These are phyloP conservation scores for Leptonema lineaticorne DNA, from an alignment of 1,140 invertebrate genomes.

Conservation along the genomic window DNA sequence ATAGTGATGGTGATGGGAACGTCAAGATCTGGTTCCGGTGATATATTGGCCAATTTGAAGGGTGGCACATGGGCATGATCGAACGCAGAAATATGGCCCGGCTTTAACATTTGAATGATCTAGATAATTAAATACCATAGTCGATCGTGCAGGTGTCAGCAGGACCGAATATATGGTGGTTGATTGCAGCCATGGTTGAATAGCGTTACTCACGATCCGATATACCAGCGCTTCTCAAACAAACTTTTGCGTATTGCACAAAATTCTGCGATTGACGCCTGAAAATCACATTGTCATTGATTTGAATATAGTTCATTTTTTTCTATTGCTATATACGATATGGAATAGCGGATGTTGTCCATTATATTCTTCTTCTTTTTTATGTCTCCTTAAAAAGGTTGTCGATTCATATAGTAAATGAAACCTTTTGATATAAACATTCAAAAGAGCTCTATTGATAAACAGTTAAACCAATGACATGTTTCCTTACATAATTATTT, in stretches of 20 bases:
- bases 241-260: too few species aligned
- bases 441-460: too few species aligned
- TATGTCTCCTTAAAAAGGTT: too few species aligned
- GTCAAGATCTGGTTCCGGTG: constrained; percentile 17
- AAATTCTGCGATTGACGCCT: background rate
- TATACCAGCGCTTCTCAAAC: background rate
- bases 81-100: background rate
- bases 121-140: constrained; percentile 37
- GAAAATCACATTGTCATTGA: constrained; percentile 15
- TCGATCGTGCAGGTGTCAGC: constrained; percentile 34
- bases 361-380: too few species aligned
- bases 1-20: constrained; percentile 3
- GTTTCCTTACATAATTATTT: too few species aligned
- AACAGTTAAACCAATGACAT: too few species aligned
- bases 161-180: constrained; percentile 30
- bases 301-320: too few species aligned
- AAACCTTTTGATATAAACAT: too few species aligned
- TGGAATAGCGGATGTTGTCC: too few species aligned
- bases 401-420: too few species aligned
- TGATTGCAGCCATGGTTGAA: constrained; percentile 34
- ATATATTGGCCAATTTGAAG: constrained; percentile 23
- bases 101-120: constrained; percentile 31
- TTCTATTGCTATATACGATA: too few species aligned
- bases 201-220: constrained; percentile 25
- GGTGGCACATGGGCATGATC: constrained; percentile 7